Evolutionary conservation across 2,888 invertebrate species (phyloP).

Genomic region (Aphelenchoides bicaudatus): DNA sequence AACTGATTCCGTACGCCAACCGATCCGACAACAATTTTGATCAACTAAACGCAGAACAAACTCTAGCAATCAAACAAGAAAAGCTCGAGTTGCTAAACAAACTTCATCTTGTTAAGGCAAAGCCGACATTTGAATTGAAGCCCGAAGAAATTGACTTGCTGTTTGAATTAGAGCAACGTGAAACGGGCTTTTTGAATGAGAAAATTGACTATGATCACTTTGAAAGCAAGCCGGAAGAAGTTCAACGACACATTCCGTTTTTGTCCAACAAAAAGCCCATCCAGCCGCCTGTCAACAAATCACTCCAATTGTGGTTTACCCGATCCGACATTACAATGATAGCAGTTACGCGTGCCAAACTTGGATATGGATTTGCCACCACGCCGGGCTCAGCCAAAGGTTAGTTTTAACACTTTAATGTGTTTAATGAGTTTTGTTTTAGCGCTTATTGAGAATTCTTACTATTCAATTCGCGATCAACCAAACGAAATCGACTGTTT

Average conservation of each 20-base stretch:
- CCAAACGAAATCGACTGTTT: conserved; percentile 17
- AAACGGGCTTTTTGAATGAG: not conserved
- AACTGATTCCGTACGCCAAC: not conserved
- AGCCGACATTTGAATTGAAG: conserved; percentile 12
- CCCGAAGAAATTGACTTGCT: conserved; percentile 15
- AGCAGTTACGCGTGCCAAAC: not conserved
- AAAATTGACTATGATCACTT: conserved; percentile 22
- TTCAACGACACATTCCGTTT: conserved; percentile 15
- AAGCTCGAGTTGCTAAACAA: not conserved
- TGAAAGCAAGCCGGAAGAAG: conserved; percentile 18
- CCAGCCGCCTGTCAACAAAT: not conserved
- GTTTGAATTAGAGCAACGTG: conserved; percentile 9
- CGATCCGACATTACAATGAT: conserved; percentile 11
- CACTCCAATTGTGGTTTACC: conserved; percentile 15
- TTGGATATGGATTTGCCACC: conserved; percentile 17
- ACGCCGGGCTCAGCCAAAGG: conserved; percentile 11
- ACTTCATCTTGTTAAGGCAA: not conserved
- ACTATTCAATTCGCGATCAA: conserved; percentile 6
- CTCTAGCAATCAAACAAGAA: not conserved
- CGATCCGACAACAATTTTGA: not conserved
- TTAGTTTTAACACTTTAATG: conserved; percentile 16
- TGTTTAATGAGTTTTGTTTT: not conserved
- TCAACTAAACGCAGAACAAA: too few relatives aligned
- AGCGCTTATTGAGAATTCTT: conserved; percentile 12
- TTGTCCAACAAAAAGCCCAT: not conserved